Percentiles rank a stretch among this genome's conserved stretches.
Conservation (phyloP, 2,113 vertebrate species). For the Platysternon megacephalum region DNA sequence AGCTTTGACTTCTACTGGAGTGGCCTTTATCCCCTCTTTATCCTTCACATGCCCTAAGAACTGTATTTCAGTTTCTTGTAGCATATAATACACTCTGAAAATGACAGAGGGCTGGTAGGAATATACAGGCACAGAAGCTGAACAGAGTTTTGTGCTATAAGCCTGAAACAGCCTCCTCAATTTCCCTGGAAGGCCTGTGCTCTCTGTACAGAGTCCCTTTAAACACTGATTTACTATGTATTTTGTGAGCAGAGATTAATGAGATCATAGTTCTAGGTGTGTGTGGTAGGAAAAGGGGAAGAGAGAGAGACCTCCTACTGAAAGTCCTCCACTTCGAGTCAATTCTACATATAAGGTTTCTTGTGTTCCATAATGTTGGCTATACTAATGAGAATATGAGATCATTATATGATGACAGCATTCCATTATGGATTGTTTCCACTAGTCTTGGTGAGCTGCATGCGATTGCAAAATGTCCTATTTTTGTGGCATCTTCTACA, state of each 20-base stretch:
- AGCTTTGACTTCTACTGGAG: background rate
- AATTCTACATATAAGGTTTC: background rate
- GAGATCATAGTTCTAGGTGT: background rate
- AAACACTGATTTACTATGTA: background rate
- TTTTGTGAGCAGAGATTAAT: background rate
- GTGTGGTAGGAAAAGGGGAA: background rate
- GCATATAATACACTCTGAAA: background rate
- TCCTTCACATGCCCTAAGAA: background rate
- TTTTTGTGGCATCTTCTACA: conserved; percentile 53
- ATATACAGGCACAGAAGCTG: fast-evolving
- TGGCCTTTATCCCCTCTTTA: background rate
- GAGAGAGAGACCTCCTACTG: background rate
- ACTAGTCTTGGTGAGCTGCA: background rate
- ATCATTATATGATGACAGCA: conserved; percentile 21
- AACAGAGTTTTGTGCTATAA: background rate
- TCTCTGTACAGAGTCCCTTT: fast-evolving
- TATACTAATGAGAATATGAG: conserved; percentile 23
- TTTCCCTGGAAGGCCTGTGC: background rate
- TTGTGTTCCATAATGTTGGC: background rate
- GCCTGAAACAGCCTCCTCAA: fast-evolving
- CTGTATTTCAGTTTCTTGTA: background rate
- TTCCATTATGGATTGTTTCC: background rate
- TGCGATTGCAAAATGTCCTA: conserved; percentile 20
- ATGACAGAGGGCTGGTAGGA: background rate
- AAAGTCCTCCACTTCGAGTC: background rate